Evolutionary conservation across 2,113 vertebrate genomes (phyloP).

Genomic region (Microcebus lehilahytsara): DNA sequence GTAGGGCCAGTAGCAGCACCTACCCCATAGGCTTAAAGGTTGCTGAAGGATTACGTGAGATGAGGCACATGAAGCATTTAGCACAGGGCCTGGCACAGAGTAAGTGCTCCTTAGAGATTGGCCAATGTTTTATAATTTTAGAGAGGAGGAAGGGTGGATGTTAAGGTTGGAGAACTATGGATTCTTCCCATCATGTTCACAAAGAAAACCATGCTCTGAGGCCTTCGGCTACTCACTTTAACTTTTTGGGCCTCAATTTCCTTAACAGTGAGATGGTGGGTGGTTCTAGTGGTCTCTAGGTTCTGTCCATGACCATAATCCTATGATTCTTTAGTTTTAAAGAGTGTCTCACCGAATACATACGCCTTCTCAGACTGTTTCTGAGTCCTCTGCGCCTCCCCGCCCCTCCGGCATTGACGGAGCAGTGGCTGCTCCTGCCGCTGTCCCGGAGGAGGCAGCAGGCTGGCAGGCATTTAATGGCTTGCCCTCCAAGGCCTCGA

Average conservation of each 20-base stretch:
- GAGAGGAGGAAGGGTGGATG: not conserved
- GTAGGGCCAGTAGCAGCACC: not conserved
- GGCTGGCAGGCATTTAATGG: not conserved
- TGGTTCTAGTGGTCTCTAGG: not conserved
- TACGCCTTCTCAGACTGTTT: not conserved
- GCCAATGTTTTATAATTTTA: not conserved
- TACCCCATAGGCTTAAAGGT: not conserved
- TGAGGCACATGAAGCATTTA: not conserved
- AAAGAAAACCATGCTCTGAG: not conserved
- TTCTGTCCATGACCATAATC: not conserved
- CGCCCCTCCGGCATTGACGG: accelerated
- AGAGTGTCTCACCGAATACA: not conserved
- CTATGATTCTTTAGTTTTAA: not conserved
- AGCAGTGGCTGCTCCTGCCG: not conserved
- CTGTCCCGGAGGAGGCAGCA: not conserved
- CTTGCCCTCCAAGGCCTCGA: not conserved
- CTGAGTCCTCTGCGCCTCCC: not conserved
- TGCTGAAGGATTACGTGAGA: not conserved
- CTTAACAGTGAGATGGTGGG: not conserved
- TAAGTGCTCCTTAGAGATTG: not conserved
- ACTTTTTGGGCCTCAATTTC: not conserved
- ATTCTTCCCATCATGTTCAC: not conserved
- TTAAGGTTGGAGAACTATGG: not conserved
- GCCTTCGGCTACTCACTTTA: not conserved
- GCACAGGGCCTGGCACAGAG: not conserved